Conservation (phyloP, 2,797 vertebrate species). For the Xyrichtys novacula region DNA sequence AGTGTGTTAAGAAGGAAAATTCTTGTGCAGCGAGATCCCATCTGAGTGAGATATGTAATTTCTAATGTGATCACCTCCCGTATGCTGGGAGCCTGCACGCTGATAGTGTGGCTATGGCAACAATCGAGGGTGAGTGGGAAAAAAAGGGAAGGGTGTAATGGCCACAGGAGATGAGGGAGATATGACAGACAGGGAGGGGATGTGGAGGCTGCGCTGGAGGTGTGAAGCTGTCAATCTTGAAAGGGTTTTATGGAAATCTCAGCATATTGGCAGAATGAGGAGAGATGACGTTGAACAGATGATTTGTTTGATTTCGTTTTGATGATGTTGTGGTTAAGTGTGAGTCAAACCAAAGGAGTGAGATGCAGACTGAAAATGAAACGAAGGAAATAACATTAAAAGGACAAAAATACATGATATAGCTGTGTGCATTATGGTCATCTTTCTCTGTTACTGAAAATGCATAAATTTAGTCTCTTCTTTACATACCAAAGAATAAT, state of each 20-base stretch:
- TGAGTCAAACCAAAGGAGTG: background rate
- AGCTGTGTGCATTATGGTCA: too few relatives aligned
- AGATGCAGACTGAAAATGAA: background rate
- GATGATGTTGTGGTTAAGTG: background rate
- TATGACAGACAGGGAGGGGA: background rate
- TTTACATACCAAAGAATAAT: too few relatives aligned
- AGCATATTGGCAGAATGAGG: constrained; percentile 5
- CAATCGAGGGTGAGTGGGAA: background rate
- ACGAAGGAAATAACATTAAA: too few relatives aligned
- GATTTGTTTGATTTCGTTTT: constrained; percentile 1
- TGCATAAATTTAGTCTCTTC: too few relatives aligned
- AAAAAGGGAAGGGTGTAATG: constrained; percentile 6
- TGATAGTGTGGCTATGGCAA: constrained; percentile 64
- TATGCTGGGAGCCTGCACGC: constrained; percentile 37
- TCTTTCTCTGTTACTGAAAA: too few relatives aligned
- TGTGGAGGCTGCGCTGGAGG: constrained; percentile 6
- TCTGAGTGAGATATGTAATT: constrained; percentile 54
- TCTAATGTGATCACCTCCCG: constrained; percentile 40
- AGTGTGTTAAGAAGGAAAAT: constrained; percentile 45
- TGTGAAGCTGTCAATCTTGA: background rate
- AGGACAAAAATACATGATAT: too few relatives aligned
- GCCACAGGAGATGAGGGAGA: constrained; percentile 18
- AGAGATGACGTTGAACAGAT: background rate
- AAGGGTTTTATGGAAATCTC: constrained; percentile 4
- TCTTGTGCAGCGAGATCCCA: constrained; percentile 44